A percentile compares a stretch with the other conserved stretches of the same genome.
phyloP scores from a whole-genome alignment of 2,888 invertebrate genomes.

The Leucania comma region DNA sequence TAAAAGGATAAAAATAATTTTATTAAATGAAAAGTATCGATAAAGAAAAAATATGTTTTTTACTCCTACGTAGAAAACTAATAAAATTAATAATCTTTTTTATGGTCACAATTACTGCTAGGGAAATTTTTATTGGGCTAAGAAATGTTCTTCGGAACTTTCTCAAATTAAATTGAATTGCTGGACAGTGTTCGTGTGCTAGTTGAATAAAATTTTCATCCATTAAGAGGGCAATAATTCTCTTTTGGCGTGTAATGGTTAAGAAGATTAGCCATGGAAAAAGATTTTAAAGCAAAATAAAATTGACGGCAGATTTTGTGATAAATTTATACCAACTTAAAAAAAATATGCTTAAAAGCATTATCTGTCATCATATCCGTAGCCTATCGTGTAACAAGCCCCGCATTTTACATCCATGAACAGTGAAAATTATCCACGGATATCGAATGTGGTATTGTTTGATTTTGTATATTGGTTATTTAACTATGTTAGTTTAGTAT shows the following conservation, averaged over 20 bases:
- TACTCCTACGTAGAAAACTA: constrained; percentile 1
- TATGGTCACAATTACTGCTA: constrained; percentile 30
- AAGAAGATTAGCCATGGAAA: constrained; percentile 36
- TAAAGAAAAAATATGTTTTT: no score
- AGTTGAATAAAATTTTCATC: constrained; percentile 59
- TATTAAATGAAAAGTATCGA: not conserved
- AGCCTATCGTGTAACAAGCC: no score
- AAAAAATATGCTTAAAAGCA: not conserved
- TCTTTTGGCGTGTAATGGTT: constrained; percentile 43
- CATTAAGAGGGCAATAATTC: constrained; percentile 49
- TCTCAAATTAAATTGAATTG: constrained; percentile 52
- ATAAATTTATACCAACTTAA: no score
- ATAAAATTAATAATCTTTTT: constrained; percentile 24
- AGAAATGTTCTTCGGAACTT: constrained; percentile 42
- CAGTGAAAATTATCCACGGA: no score
- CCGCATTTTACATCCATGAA: no score
- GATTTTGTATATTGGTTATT: no score
- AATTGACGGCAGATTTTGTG: constrained; percentile 12
- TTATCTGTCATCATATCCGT: no score
- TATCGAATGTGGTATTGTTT: no score
- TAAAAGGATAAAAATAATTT: not conserved
- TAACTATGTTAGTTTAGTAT: no score
- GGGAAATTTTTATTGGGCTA: constrained; percentile 44
- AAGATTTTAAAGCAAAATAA: constrained; percentile 14
- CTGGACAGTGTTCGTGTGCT: constrained; percentile 34